Conservation (phyloP, 2,888 invertebrate genomes). For the Meandrusa payeni region DNA sequence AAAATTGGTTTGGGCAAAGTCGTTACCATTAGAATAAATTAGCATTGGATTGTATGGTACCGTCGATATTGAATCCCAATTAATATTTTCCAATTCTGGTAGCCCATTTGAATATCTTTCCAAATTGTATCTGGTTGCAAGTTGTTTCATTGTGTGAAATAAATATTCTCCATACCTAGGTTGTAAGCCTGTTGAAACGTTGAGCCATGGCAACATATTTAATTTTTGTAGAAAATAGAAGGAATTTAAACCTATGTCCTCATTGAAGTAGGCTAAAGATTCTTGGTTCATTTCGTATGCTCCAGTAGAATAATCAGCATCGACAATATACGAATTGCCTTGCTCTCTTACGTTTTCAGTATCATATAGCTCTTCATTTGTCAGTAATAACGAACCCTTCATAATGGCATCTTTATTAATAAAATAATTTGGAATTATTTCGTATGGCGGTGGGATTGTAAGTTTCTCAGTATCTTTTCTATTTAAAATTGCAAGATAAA, state of each 20-base stretch:
- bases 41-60: constrained; percentile 82
- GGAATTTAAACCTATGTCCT: constrained; percentile 85
- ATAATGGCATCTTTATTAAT: constrained; percentile 81
- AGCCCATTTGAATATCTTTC: constrained; percentile 86
- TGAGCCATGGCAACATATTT: constrained; percentile 79
- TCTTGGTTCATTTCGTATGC: constrained; percentile 71
- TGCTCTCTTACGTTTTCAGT: constrained; percentile 50
- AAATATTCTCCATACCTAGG: constrained; percentile 82
- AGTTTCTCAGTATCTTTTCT: constrained; percentile 81
- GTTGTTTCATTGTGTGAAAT: constrained; percentile 83
- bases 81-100: constrained; percentile 77
- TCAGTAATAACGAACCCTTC: constrained; percentile 55
- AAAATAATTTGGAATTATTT: constrained; percentile 84
- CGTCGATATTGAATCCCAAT: constrained; percentile 69
- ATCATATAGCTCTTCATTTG: constrained; percentile 46
- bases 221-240: constrained; percentile 82
- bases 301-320: constrained; percentile 62
- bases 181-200: constrained; percentile 40
- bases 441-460: constrained; percentile 83
- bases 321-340: constrained; percentile 59
- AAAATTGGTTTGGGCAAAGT: constrained; percentile 79
- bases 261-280: constrained; percentile 84
- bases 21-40: constrained; percentile 82
- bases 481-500: constrained; percentile 79
- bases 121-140: constrained; percentile 85